phyloP scores from a whole-genome alignment of 2,797 vertebrate genomes.

The Myiotriccus ornatus region DNA sequence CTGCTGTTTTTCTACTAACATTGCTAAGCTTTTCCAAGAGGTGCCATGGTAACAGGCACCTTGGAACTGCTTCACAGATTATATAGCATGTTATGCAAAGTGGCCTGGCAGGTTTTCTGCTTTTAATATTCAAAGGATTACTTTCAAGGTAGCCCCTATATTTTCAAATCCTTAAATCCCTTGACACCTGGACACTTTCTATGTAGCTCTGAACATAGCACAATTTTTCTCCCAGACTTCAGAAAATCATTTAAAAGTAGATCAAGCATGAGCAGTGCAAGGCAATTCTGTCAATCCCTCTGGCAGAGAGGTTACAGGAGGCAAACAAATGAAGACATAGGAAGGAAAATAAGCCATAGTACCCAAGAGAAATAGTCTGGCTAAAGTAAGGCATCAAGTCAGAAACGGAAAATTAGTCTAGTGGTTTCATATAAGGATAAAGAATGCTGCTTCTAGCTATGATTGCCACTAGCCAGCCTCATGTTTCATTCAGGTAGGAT shows the following conservation, averaged over 20 bases:
- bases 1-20: not conserved
- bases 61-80: slow-evolving; percentile 2
- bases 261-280: not conserved
- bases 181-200: not conserved
- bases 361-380: not conserved
- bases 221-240: not conserved
- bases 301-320: not conserved
- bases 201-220: not conserved
- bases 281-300: not conserved
- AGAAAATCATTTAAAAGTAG: not conserved
- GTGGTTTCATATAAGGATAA: not conserved
- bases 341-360: not conserved
- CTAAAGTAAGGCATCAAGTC: not conserved
- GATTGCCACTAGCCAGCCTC: not conserved
- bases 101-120: not conserved
- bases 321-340: not conserved
- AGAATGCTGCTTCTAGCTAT: not conserved
- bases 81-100: slow-evolving; percentile 1
- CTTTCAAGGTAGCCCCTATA: not conserved
- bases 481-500: not conserved
- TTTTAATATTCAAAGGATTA: slow-evolving; percentile 26
- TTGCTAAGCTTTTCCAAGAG: not conserved
- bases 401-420: not conserved
- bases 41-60: slow-evolving; percentile 54
- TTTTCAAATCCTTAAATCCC: slow-evolving; percentile 23